A percentile compares a stretch with the other conserved stretches of the same genome.
These are phyloP conservation scores for Channa striata DNA, from an alignment of 2,797 vertebrate genomes.

Conservation along the genomic window DNA sequence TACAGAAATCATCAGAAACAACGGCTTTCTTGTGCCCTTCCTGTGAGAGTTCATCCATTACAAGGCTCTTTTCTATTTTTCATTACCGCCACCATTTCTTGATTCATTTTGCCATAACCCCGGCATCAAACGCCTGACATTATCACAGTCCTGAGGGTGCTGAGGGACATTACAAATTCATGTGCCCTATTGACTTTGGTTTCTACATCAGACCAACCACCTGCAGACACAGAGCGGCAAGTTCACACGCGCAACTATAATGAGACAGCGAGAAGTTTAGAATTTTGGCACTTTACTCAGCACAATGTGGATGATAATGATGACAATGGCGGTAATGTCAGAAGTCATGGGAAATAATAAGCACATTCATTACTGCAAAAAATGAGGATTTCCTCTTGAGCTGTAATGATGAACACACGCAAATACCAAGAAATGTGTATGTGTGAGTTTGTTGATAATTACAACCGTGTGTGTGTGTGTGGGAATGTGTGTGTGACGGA, in stretches of 20 bases:
- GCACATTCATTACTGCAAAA: conserved; percentile 52
- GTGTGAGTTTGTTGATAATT: conserved; percentile 43
- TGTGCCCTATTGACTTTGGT: conserved; percentile 73
- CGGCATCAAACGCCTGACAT: conserved; percentile 72
- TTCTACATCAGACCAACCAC: conserved; percentile 51
- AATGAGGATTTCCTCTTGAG: conserved; percentile 11
- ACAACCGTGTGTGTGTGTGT: conserved; percentile 9
- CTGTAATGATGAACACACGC: conserved; percentile 14
- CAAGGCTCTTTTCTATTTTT: conserved; percentile 77
- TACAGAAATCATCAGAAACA: background rate
- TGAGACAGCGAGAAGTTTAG: conserved; percentile 37
- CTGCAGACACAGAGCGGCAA: conserved; percentile 40
- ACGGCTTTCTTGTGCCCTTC: conserved; percentile 24
- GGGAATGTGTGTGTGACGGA: conserved; percentile 4
- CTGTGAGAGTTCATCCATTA: conserved; percentile 61
- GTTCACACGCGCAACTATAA: conserved; percentile 37
- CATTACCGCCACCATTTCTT: conserved; percentile 59
- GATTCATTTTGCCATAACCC: conserved; percentile 70
- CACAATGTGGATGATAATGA: conserved; percentile 9
- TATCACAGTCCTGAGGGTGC: conserved; percentile 67
- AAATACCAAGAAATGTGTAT: conserved; percentile 55
- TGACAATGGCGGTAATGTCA: conserved; percentile 16
- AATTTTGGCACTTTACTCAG: conserved; percentile 20
- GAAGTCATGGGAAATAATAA: conserved; percentile 53
- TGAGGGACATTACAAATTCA: conserved; percentile 73